phyloP scores from a whole-genome alignment of 2,888 invertebrate species.

The Philhelius pedissequus region DNA sequence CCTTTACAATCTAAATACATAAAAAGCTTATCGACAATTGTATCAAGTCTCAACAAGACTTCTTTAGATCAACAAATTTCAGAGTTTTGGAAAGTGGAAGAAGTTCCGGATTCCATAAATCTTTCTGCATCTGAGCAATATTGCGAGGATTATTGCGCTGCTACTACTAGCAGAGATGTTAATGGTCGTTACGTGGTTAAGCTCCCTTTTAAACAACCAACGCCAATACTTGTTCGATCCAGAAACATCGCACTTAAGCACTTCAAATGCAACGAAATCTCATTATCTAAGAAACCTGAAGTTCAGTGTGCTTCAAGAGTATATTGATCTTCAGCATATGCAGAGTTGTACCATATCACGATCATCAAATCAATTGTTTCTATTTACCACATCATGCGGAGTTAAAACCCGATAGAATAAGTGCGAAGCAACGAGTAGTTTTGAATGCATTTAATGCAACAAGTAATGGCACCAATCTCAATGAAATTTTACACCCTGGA shows the following conservation, averaged over 20 bases:
- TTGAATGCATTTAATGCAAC: conserved; percentile 69
- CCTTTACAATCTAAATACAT: neutral
- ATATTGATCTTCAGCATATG: neutral
- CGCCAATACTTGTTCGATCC: neutral
- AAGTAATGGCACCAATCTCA: conserved; percentile 50
- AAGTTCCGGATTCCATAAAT: neutral
- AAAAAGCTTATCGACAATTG: neutral
- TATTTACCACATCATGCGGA: too few relatives aligned
- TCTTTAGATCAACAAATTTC: neutral
- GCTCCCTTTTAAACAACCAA: neutral
- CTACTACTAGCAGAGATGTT: neutral
- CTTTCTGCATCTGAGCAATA: neutral
- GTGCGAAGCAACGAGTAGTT: conserved; percentile 69
- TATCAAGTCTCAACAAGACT: neutral
- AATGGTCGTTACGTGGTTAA: neutral
- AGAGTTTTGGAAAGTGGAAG: conserved; percentile 1
- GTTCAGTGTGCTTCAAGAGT: neutral
- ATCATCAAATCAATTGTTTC: neutral
- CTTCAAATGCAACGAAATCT: too few relatives aligned
- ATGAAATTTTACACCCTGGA: conserved; percentile 64
- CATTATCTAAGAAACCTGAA: neutral
- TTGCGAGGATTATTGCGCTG: neutral
- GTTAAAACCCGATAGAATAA: neutral
- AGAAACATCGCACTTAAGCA: too few relatives aligned
- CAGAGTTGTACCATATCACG: neutral